A percentile compares a stretch with the other conserved stretches of the same genome.
phyloP scores from a whole-genome alignment of 2,113 vertebrate species.

The Amphiprion ocellaris region DNA sequence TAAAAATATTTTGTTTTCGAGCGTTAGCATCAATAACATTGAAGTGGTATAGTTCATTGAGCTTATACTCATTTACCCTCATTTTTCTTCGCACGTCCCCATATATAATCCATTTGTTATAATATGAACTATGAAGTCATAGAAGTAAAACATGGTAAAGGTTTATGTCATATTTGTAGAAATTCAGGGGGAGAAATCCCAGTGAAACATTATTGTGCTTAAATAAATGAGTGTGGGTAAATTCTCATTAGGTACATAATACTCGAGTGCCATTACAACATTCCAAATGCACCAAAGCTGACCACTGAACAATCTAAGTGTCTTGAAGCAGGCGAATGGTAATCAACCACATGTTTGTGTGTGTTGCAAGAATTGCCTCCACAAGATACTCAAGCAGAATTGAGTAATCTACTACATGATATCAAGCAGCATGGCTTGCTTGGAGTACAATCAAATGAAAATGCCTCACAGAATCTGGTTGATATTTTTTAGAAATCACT shows the following conservation, averaged over 20 bases:
- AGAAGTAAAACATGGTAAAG: conserved; percentile 22
- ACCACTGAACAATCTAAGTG: conserved; percentile 7
- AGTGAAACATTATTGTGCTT: conserved; percentile 5
- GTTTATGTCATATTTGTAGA: conserved; percentile 22
- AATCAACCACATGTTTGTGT: conserved; percentile 48
- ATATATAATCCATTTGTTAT: conserved; percentile 52
- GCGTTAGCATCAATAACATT: conserved; percentile 70
- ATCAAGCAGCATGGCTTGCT: conserved; percentile 62
- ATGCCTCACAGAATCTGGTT: conserved; percentile 60
- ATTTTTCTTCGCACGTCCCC: conserved; percentile 67
- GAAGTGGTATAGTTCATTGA: conserved; percentile 69
- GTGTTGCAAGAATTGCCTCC: conserved; percentile 14
- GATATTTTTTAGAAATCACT: conserved; percentile 69
- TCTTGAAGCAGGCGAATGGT: conserved; percentile 11
- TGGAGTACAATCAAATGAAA: conserved; percentile 70
- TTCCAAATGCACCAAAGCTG: conserved; percentile 31
- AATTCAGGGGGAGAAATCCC: conserved; percentile 1
- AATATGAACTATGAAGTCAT: conserved; percentile 66
- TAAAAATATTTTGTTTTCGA: conserved; percentile 73
- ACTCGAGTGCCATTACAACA: conserved; percentile 18
- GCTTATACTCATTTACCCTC: conserved; percentile 62
- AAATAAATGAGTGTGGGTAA: conserved; percentile 11
- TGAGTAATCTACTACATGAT: conserved; percentile 48
- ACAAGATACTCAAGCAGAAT: conserved; percentile 33
- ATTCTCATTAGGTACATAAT: background rate